phyloP scores from a whole-genome alignment of 2,888 invertebrate genomes.

The Sycophila texana region DNA sequence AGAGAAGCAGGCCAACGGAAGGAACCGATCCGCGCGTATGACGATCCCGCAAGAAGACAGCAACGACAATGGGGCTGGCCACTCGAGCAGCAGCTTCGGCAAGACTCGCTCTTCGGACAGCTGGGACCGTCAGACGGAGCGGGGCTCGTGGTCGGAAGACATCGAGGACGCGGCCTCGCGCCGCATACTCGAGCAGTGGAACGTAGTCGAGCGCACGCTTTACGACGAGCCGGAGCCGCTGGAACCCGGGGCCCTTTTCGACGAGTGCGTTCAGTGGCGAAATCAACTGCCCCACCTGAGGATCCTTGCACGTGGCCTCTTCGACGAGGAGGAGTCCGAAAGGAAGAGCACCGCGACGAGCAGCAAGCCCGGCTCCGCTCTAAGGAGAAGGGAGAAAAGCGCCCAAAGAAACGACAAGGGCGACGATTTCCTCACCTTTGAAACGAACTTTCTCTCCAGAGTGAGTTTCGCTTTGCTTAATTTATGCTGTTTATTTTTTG shows the following conservation, averaged over 20 bases:
- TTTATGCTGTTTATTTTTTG: too few species aligned
- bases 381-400: not conserved
- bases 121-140: conserved; percentile 12
- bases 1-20: not conserved
- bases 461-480: conserved; percentile 14
- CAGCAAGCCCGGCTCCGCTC: not conserved
- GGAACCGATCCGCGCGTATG: not conserved
- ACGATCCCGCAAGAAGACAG: not conserved
- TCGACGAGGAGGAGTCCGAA: not conserved
- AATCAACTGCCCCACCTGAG: conserved; percentile 69
- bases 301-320: conserved; percentile 49
- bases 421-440: not conserved
- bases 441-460: not conserved
- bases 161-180: conserved; percentile 67
- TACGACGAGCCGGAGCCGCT: conserved; percentile 66
- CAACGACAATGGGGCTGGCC: conserved; percentile 34
- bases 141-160: conserved; percentile 67
- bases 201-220: conserved; percentile 67
- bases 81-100: conserved; percentile 55
- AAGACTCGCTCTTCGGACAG: conserved; percentile 10
- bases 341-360: not conserved
- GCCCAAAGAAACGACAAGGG: conserved; percentile 2
- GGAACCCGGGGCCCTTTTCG: conserved; percentile 58
- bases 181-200: conserved; percentile 68
- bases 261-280: conserved; percentile 71